Conservation (phyloP, 2,797 vertebrate species). For the Phalloptychus januarius region DNA sequence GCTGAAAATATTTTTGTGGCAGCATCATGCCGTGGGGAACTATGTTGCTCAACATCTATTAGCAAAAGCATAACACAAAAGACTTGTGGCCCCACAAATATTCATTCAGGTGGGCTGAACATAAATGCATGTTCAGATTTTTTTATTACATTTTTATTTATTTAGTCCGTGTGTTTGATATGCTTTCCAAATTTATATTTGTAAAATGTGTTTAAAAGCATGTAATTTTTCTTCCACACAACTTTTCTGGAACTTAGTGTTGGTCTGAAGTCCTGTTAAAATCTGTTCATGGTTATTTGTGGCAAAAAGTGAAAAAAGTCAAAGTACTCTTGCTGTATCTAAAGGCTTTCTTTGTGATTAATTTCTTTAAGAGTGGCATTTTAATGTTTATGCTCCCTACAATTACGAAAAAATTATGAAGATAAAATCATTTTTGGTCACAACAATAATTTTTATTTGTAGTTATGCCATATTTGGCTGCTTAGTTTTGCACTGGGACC, state of each 20-base stretch:
- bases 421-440: too few relatives aligned
- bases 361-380: neutral
- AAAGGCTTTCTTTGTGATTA: neutral
- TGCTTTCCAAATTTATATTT: neutral
- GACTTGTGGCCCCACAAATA: neutral
- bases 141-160: neutral
- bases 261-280: neutral
- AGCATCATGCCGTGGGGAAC: neutral
- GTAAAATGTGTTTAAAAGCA: neutral
- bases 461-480: neutral
- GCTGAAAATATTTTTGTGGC: neutral
- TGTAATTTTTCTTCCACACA: neutral
- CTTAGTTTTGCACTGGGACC: neutral
- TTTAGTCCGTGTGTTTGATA: neutral
- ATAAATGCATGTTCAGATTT: neutral
- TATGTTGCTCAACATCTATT: neutral
- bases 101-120: neutral
- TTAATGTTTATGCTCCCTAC: neutral
- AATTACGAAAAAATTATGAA: conserved; percentile 1
- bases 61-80: too few relatives aligned
- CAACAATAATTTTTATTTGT: neutral
- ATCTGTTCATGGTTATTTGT: neutral
- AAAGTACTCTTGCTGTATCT: neutral
- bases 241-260: neutral
- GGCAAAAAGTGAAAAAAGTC: neutral